A percentile compares a stretch with the other conserved stretches of the same genome.
Evolutionary conservation across 2,888 invertebrate species (phyloP).

Genomic region (Julus scanicus): DNA sequence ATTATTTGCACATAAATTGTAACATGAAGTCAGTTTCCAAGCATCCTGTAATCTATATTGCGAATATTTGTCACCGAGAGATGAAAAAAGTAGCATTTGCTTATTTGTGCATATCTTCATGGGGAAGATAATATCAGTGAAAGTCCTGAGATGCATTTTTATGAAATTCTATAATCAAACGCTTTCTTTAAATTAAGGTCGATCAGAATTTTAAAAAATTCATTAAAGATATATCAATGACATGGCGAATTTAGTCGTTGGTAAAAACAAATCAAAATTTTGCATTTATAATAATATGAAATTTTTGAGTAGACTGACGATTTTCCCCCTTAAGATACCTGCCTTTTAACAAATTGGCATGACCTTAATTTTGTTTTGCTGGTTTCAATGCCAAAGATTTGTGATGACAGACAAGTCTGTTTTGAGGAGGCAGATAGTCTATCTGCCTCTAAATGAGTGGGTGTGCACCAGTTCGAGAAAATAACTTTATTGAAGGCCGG

Average conservation of each 20-base stretch:
- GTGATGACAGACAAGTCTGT: neutral
- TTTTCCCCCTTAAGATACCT: too few relatives aligned
- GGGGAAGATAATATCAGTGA: neutral
- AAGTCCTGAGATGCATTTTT: neutral
- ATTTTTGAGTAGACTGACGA: too few relatives aligned
- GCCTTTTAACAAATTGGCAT: too few relatives aligned
- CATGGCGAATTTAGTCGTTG: too few relatives aligned
- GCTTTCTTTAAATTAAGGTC: too few relatives aligned
- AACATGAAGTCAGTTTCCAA: slow-evolving; percentile 11
- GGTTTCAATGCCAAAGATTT: neutral
- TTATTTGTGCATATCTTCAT: too few relatives aligned
- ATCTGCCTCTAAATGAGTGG: neutral
- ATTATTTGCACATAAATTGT: neutral
- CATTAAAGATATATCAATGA: too few relatives aligned
- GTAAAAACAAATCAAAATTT: too few relatives aligned
- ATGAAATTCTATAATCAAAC: neutral
- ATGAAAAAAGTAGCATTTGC: too few relatives aligned
- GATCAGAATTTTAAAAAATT: too few relatives aligned
- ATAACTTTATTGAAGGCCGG: neutral
- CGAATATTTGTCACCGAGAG: neutral
- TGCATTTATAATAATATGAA: too few relatives aligned
- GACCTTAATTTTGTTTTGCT: neutral
- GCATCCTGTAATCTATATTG: neutral
- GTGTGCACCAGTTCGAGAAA: neutral
- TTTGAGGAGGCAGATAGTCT: neutral